phyloP scores from a whole-genome alignment of 2,888 invertebrate genomes.

The Gastrophysa polygoni region DNA sequence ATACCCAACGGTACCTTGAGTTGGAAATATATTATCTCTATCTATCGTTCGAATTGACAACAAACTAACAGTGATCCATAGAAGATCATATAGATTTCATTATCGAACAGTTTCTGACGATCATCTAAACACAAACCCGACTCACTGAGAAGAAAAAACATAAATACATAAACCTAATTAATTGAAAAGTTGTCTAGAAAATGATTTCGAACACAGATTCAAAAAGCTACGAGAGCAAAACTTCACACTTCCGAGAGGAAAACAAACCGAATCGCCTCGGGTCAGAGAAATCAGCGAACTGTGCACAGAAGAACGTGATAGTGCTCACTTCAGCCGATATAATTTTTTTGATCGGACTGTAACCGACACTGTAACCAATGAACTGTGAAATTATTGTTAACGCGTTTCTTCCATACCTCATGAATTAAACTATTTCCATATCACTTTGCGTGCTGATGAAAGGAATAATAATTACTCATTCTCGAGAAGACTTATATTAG shows the following conservation, averaged over 20 bases:
- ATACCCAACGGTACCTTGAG: too few species aligned
- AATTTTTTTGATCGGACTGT: constrained; percentile 37
- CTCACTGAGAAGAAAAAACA: too few species aligned
- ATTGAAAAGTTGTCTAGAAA: too few species aligned
- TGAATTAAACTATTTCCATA: constrained; percentile 5
- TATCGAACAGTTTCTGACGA: too few species aligned
- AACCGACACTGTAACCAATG: constrained; percentile 43
- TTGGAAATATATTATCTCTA: too few species aligned
- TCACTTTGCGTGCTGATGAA: constrained; percentile 24
- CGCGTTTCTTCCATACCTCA: constrained; percentile 33
- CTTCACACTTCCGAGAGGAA: background rate
- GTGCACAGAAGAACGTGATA: constrained; percentile 21
- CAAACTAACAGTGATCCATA: too few species aligned
- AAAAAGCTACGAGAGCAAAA: too few species aligned
- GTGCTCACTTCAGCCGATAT: constrained; percentile 43
- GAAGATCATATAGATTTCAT: too few species aligned
- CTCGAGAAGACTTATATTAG: background rate
- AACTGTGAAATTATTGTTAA: constrained; percentile 52
- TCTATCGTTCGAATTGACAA: too few species aligned
- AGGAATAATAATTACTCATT: constrained; percentile 24
- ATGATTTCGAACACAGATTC: too few species aligned
- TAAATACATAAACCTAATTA: too few species aligned
- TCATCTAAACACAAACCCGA: too few species aligned
- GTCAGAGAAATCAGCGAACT: constrained; percentile 24
- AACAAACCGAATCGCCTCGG: constrained; percentile 10